Base-by-base conservation (phyloP, 2,888 invertebrate species). In the Cataglyphis livida region DNA sequence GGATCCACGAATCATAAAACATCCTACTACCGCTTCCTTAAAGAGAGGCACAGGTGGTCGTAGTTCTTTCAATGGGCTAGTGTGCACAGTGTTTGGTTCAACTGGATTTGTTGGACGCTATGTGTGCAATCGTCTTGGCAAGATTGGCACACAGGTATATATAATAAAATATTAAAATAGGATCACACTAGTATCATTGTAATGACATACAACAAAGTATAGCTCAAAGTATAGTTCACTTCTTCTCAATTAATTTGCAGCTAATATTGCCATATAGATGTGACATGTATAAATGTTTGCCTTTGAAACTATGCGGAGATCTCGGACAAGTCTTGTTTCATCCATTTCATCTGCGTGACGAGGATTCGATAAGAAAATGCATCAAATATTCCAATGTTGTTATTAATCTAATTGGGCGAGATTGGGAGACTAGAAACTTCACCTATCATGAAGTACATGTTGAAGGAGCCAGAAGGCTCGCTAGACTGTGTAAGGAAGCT, bases 41-140 rank as follows among this genome's bases (percentile, higher is more conserved):
- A 98, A 97, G 94, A 95, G 97, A 87, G 98, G 98, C 41, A 98
- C 98, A 28, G 98, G 98, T 18, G 99, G 99, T 25, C 96, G 99
- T 51, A 97, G 98, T 90, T 99, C 99, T 93, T 99, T 99, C 95
- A 99, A 98, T 95, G 99, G 99, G 0, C 96, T 98, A 79, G 98
- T 99, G 2, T 98, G 98, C n/a, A 99, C 99, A n/a, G 98, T 99
- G 0, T 99, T 99, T 94, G 99, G 99, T 74, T 96, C 97, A 81
- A 97, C 97, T 51, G 99, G 99, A 1, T 98, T 98, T 92, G 95
- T 99, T 0, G 99, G 99, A 0, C 96, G 97, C 88, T 97, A 97
- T 95, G 96, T 99, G 21, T 97, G 98, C 94, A 99, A 98, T 94
- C 97, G 97, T 92, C 95, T 99, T 78, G 99, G 99, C 91, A 98